Percentiles rank a stretch among this genome's conserved stretches.
Conservation (phyloP, 2,797 vertebrate species). For the Scyliorhinus canicula region DNA sequence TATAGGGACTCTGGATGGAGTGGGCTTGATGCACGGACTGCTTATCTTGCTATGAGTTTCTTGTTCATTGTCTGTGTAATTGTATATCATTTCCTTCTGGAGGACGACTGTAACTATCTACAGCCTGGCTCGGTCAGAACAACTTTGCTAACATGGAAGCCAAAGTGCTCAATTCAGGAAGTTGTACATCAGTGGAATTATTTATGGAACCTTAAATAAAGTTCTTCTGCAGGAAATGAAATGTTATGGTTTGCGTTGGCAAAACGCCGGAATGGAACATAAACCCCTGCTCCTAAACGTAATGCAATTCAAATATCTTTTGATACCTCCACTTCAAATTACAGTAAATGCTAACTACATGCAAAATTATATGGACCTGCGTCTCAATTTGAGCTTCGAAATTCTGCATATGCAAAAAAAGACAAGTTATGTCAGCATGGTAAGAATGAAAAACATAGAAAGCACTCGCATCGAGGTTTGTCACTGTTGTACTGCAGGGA, state of each 20-base stretch:
- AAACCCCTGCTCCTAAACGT: not conserved
- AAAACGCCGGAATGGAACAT: not conserved
- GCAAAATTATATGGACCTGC: not conserved
- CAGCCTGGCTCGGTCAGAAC: not conserved
- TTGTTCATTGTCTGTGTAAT: not conserved
- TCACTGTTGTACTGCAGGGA: not conserved
- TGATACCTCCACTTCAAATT: not conserved
- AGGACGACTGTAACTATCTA: not conserved
- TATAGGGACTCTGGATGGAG: not conserved
- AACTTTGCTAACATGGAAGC: not conserved
- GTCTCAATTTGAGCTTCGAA: not conserved
- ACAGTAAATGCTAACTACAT: not conserved
- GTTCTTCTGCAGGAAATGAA: not conserved
- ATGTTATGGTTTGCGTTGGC: not conserved
- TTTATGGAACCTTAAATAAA: not conserved
- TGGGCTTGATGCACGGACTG: not conserved
- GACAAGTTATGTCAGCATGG: not conserved
- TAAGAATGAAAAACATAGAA: not conserved
- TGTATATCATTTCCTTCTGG: not conserved
- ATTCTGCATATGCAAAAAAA: not conserved
- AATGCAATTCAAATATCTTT: not conserved
- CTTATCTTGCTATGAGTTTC: not conserved
- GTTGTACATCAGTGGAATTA: not conserved
- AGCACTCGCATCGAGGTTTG: not conserved
- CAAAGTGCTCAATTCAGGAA: not conserved